Evolutionary conservation across 1,140 invertebrate species (phyloP), one percentile per base, ranked within the genome.

Genomic region (Zaprionus nigranus): DNA sequence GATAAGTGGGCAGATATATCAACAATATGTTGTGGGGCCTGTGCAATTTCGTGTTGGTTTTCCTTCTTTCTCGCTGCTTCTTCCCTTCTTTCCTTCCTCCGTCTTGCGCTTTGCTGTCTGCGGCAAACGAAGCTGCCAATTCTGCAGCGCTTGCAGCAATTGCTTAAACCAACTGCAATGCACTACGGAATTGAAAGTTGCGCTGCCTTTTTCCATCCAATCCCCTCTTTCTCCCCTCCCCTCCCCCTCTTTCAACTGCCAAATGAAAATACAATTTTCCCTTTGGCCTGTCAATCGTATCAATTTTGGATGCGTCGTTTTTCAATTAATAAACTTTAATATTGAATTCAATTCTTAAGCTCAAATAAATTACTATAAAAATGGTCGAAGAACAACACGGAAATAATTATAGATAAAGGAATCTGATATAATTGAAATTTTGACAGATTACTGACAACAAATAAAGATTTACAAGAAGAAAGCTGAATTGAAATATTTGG

Each of bases 101-200:
- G 15, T 5, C 26, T n/a, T 49, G 30, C 9, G 13, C 60, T 5
- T 20, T 49, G 64, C 17, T 75, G 54, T 51, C 15, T 62, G 54
- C 46, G 72, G 75, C n/a, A 17, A 15, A 71, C 69, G 75, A 72
- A 79, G 53, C 67, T 90, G 95, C 96, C 96, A 97, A 95, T 96
- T 96, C 96, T 96, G 96, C 96, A 96, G 95, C 96, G 96, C 96
- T 97, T 97, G 96, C 96, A 97, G 96, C 94, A 91, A 93, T 94
- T 94, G 93, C 87, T 70, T 93, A 94, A 69, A 85, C 94, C 95
- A 95, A 96, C 96, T 97, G 96, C 96, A 97, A 97, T 97, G 96
- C 96, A 97, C 96, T 97, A 97, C 96, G 96, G 96, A 97, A 97
- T 97, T 97, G 96, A 97, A 94, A 95, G 93, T 94, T 94, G 69